Evolutionary conservation across 2,797 vertebrate species (phyloP), one percentile per base, ranked within the genome.

Genomic region (Dendrocincla tyrannina): DNA sequence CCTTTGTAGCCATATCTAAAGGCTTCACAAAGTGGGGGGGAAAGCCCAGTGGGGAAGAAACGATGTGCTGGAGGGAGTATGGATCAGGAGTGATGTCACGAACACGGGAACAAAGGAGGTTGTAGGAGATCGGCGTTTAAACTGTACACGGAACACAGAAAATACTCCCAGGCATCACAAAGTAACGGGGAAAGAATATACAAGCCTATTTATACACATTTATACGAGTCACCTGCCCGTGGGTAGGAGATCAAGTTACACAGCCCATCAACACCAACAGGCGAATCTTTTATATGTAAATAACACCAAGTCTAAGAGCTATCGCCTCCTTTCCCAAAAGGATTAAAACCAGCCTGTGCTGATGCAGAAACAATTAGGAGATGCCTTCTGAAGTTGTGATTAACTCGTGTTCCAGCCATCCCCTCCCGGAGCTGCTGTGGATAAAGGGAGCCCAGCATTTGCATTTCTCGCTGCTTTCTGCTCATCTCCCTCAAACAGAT

Each of bases 281-380:
- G 91, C 44, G n/a, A 67, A 73, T 76, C 81, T 95, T 95, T 92
- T 85, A 75, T 75, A 87, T 60, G 80, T 35, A 97, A 94, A 96
- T 93, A 95, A 88, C 82, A 42, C 32, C 42, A 46, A 18, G 17
- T 44, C 76, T 15, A 67, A 87, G 93, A 90, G 49, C 77, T 78
- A 78, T 58, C 52, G 7, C 64, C 87, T 92, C 76, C 27, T 63
- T 68, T 42, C 88, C 88, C 80, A 25, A 68, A 52, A 90, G 88
- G 85, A 96, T 85, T 80, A 44, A 39, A 81, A 25, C 19, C 42
- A 78, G 59, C 6, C 75, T 81, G 55, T 59, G 32, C 50, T 8
- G 15, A 91, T 17, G 41, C n/a, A 59, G 64, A 69, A 89, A 80
- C 60, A 41, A 92, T 63, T 2, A 85, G 55, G 79, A 94, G 66